Evolutionary conservation across 2,888 invertebrate genomes (phyloP), one percentile per base, ranked within the genome.

Genomic region (Yponomeuta evonymella): DNA sequence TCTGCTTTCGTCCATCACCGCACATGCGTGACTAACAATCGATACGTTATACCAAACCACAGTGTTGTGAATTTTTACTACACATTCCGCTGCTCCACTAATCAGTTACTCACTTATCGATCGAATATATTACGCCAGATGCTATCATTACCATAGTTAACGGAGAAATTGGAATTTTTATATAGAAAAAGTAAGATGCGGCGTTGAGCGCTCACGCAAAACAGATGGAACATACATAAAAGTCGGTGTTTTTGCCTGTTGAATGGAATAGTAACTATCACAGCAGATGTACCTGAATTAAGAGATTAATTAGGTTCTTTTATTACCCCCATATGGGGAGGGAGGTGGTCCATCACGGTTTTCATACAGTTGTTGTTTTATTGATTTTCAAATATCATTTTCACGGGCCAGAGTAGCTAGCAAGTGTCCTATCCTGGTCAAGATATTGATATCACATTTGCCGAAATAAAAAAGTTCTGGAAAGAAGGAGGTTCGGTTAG

Each of bases 131-230:
- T 67, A 67, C 33, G 65, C 11, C 33, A 11, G 29, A 65, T 29
- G 30, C 65, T 33, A 67, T 10, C n/a, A 67, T 67, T 67, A 67
- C 67, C 67, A 67, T 67, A 67, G 43, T 36, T 67, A 67, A 67
- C 67, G 67, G 67, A 67, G 67, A 67, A 67, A 67, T 33, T 65
- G 65, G 51, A 58, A 15, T 58, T 58, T 58, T 15, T 15, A 58
- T 15, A 58, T 12, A 58, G 15, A 58, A 15, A 51, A 51, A 10
- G 10, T 12, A 15, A 58, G 51, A 58, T 15, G 51, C 51, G 51
- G 51, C 51, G 51, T 58, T 9, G 51, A 58, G 15, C 51, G 51
- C 15, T 58, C 51, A 58, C 51, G 51, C 51, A 58, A 43, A 58
- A 15, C 51, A 58, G 51, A 58, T 58, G 15, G 15, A 58, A 15